phyloP scores from a whole-genome alignment of 2,113 vertebrate genomes.

The Circaetus gallicus region DNA sequence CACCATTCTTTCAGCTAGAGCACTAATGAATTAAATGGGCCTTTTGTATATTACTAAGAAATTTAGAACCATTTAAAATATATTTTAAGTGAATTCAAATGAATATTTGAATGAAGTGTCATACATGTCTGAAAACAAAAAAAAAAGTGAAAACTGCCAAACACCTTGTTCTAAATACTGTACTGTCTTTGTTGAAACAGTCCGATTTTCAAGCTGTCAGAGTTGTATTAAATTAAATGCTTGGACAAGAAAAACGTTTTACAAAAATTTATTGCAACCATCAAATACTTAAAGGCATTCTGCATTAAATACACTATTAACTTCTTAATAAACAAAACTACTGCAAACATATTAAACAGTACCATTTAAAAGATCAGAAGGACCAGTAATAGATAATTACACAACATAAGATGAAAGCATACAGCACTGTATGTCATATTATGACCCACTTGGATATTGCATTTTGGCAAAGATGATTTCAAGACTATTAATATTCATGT shows the following conservation, averaged over 20 bases:
- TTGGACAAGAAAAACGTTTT: conserved; percentile 77
- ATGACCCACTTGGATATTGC: conserved; percentile 59
- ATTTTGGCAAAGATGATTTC: conserved; percentile 60
- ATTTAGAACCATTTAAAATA: background rate
- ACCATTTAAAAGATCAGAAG: conserved; percentile 65
- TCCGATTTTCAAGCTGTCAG: conserved; percentile 48
- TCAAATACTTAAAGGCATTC: conserved; percentile 75
- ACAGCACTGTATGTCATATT: conserved; percentile 68
- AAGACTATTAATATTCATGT: conserved; percentile 57
- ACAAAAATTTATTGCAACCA: conserved; percentile 79
- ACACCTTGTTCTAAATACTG: conserved; percentile 17
- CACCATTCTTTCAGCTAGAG: background rate
- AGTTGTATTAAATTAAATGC: conserved; percentile 75
- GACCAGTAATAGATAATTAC: conserved; percentile 67
- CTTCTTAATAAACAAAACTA: conserved; percentile 72
- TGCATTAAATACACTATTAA: conserved; percentile 72
- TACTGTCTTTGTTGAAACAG: background rate
- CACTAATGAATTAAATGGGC: background rate
- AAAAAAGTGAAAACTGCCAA: background rate
- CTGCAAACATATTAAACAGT: conserved; percentile 72
- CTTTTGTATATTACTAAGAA: background rate
- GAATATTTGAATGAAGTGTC: background rate
- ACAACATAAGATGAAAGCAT: conserved; percentile 71
- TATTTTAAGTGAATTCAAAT: background rate
- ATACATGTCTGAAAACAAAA: background rate